Conservation (phyloP, 2,113 vertebrate species). For the Muscicapa adusta region DNA sequence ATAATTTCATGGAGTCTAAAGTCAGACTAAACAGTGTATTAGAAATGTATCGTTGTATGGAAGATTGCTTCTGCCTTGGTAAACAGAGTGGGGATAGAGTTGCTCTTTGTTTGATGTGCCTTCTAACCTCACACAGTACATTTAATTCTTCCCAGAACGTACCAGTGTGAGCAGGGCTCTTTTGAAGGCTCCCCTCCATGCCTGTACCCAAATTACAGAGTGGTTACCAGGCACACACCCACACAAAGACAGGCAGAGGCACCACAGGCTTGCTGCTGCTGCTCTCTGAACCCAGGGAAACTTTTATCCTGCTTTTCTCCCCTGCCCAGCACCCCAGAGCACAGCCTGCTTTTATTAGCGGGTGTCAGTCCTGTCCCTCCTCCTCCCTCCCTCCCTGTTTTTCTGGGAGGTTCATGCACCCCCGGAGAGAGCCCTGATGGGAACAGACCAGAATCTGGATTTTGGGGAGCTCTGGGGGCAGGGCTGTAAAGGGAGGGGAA, state of each 20-base stretch:
- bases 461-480: neutral
- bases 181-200: neutral
- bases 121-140: neutral
- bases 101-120: neutral
- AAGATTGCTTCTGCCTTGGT: conserved; percentile 23
- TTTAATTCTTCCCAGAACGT: conserved; percentile 55
- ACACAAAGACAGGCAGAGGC: neutral
- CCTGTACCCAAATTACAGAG: neutral
- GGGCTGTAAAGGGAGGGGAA: neutral
- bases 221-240: neutral
- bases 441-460: neutral
- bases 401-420: neutral
- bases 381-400: neutral
- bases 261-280: conserved; percentile 3
- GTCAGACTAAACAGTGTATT: conserved; percentile 73
- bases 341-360: conserved; percentile 58
- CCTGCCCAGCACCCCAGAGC: neutral
- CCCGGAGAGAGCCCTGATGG: neutral
- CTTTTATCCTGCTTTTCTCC: neutral
- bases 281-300: neutral
- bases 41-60: conserved; percentile 33
- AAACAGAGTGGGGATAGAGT: conserved; percentile 22
- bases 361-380: neutral
- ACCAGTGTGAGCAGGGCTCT: neutral
- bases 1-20: conserved; percentile 60